Percentiles rank a stretch among this genome's conserved stretches.
phyloP scores from a whole-genome alignment of 2,888 invertebrate species.

The Drosophila glabriapex region DNA sequence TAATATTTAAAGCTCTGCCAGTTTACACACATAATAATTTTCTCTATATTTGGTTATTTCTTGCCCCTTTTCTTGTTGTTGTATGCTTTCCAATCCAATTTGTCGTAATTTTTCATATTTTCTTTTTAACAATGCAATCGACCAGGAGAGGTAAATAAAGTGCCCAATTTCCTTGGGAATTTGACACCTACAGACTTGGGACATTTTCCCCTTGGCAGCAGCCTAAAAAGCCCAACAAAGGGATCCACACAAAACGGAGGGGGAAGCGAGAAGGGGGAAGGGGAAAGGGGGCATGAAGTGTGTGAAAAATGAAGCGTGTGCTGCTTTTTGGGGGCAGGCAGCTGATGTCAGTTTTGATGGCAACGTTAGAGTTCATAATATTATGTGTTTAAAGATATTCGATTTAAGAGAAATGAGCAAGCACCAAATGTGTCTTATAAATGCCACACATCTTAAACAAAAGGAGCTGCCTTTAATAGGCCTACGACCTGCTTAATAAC shows the following conservation, averaged over 20 bases:
- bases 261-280: constrained; percentile 3
- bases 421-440: constrained; percentile 10
- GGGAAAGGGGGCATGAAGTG: constrained; percentile 5
- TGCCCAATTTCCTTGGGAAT: constrained; percentile 76
- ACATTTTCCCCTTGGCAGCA: constrained; percentile 53
- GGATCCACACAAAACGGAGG: constrained; percentile 2
- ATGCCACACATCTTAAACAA: constrained; percentile 23
- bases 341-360: constrained; percentile 24
- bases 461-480: constrained; percentile 43
- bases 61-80: constrained; percentile 15
- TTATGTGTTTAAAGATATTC: constrained; percentile 28
- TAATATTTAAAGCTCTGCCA: constrained; percentile 5
- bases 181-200: constrained; percentile 60
- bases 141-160: constrained; percentile 68
- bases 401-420: neutral
- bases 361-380: constrained; percentile 35
- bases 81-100: constrained; percentile 34
- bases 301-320: constrained; percentile 66
- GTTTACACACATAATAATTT: neutral
- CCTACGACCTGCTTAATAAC: constrained; percentile 17
- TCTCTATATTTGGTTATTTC: constrained; percentile 1
- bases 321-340: constrained; percentile 10
- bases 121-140: constrained; percentile 40
- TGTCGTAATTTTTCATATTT: constrained; percentile 73
- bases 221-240: constrained; percentile 22